Percentiles rank a stretch among this genome's conserved stretches.
Evolutionary conservation across 1,140 invertebrate genomes (phyloP).

Genomic region (Meteorus sp.): DNA sequence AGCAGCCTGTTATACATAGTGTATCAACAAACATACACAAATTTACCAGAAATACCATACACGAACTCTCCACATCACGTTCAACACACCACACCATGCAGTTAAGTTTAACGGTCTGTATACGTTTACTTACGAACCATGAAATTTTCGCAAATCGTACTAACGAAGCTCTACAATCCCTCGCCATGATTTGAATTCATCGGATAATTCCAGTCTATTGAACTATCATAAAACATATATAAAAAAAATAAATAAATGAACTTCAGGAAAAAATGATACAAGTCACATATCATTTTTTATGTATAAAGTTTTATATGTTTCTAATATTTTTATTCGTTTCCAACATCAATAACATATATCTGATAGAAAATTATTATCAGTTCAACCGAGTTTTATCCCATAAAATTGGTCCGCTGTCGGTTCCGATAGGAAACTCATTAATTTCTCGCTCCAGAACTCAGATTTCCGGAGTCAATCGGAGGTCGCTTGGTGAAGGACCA

Average conservation of each 20-base stretch:
- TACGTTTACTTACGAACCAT: background rate
- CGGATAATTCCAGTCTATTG: no score
- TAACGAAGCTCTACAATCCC: background rate
- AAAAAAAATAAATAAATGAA: no score
- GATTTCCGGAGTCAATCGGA: slow-evolving; percentile 27
- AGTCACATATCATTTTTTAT: no score
- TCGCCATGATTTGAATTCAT: background rate
- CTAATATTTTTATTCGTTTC: no score
- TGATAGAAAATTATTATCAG: background rate
- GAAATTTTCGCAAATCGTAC: background rate
- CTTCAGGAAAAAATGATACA: no score
- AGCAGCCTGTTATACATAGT: no score
- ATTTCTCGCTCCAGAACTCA: slow-evolving; percentile 33
- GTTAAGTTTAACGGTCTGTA: background rate
- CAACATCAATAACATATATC: no score
- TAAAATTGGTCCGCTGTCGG: slow-evolving; percentile 25
- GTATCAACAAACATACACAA: background rate
- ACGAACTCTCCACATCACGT: background rate
- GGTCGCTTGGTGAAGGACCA: slow-evolving; percentile 9
- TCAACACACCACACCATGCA: no score
- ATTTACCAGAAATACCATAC: background rate
- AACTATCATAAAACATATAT: no score
- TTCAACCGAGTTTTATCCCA: background rate
- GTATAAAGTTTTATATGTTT: no score
- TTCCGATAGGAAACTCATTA: slow-evolving; percentile 33